Base-by-base conservation (phyloP, 2,888 invertebrate genomes). In the Xanthorhoe designata region DNA sequence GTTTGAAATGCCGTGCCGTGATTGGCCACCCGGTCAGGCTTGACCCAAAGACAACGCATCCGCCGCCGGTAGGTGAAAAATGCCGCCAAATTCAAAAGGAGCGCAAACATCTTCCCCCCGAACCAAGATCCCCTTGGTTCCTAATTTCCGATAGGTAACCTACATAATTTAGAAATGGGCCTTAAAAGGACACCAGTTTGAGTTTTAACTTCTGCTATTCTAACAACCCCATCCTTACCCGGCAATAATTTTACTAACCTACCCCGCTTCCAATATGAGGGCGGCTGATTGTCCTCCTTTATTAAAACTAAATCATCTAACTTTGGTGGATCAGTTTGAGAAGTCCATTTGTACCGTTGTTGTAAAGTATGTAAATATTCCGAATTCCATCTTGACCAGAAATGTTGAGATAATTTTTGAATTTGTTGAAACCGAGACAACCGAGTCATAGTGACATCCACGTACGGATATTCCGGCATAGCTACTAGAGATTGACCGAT, bases 401-500 rank as follows among this genome's bases (percentile, higher is more conserved):
- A 19, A 9, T 18, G 17, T 50, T 55, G 55, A n/a, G 10, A 35
- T 32, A 61, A 18, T 24, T 55, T 54, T 24, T 61, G 61, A 32
- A 61, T 50, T 5, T 35, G 4, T 50, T 61, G 55, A 49, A 49
- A 61, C 2, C 61, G 49, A 6, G n/a, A n/a, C n/a, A n/a, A n/a
- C 13, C 42, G 10, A 2, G 18, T 17, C n/a, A 51, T 51, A 6
- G 42, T 51, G 13, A 13, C 18, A 8, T 50, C 55, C 38, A 29
- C 19, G 35, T 35, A 61, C 1, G 1, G 17, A 45, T 10, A 2
- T 32, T 63, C 57, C 7, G 64, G 58, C n/a, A 64, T 29, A 7
- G 57, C 53, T 10, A 53, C 47, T 13, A 64, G 15, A 10, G 64
- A 53, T 47, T 56, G 52, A 9, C 64, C 64, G 17, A 58, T 49